Conservation (phyloP, 2,797 vertebrate genomes). For the Gallinago nigripennis region DNA sequence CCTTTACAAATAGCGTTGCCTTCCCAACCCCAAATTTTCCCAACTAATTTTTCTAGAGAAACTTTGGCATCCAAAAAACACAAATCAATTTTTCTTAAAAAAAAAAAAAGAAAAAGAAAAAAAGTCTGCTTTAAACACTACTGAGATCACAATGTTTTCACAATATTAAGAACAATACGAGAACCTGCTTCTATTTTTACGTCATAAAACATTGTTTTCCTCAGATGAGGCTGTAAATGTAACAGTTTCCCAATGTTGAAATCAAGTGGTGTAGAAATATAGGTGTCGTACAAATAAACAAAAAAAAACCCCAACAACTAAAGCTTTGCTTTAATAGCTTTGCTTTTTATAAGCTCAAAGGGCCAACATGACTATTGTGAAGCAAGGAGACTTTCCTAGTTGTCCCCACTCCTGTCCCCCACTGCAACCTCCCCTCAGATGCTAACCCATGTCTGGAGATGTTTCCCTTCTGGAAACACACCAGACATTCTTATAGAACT, state of each 20-base stretch:
- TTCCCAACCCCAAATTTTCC: background rate
- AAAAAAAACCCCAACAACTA: background rate
- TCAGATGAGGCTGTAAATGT: background rate
- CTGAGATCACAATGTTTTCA: background rate
- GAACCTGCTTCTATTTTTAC: background rate
- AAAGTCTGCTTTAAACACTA: background rate
- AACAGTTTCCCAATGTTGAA: constrained; percentile 7
- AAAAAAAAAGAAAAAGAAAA: background rate
- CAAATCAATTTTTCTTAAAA: background rate
- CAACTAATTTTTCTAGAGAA: background rate
- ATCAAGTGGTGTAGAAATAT: background rate
- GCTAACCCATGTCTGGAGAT: background rate
- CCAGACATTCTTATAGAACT: background rate
- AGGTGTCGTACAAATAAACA: background rate
- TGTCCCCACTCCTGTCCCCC: background rate
- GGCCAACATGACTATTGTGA: background rate
- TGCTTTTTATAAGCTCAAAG: background rate
- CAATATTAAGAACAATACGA: background rate
- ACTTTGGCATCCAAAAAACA: background rate
- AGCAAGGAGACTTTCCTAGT: background rate
- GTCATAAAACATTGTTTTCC: background rate
- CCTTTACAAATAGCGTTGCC: background rate
- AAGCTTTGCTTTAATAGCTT: background rate
- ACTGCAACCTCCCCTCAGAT: background rate
- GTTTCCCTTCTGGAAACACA: background rate